phyloP scores from a whole-genome alignment of 1,140 invertebrate species.

The Drosophila sechellia region DNA sequence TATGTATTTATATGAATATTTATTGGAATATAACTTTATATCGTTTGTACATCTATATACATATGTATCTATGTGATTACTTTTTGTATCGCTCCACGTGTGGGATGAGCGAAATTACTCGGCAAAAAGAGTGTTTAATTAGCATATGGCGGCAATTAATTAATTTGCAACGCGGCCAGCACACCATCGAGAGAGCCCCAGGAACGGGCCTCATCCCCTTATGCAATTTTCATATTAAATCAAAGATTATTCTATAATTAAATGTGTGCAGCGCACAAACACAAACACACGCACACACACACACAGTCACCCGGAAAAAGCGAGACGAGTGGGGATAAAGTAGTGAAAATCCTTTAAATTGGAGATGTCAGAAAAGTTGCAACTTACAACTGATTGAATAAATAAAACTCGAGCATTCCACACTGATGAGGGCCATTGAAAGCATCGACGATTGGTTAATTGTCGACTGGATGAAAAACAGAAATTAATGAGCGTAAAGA shows the following conservation, averaged over 20 bases:
- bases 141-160: slow-evolving; percentile 77
- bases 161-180: slow-evolving; percentile 60
- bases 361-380: slow-evolving; percentile 7
- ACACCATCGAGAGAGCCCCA: background rate
- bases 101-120: slow-evolving; percentile 35
- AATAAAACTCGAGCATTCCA: slow-evolving; percentile 28
- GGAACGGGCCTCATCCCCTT: background rate
- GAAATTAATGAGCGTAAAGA: slow-evolving; percentile 64
- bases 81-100: slow-evolving; percentile 12
- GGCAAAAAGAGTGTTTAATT: slow-evolving; percentile 71
- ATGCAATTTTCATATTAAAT: slow-evolving; percentile 68
- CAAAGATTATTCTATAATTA: slow-evolving; percentile 75
- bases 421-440: slow-evolving; percentile 14
- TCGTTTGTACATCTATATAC: slow-evolving; percentile 9
- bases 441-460: slow-evolving; percentile 30
- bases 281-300: slow-evolving; percentile 1
- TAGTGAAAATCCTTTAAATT: slow-evolving; percentile 19
- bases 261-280: slow-evolving; percentile 32
- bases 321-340: background rate
- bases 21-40: slow-evolving; percentile 17
- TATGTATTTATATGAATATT: background rate
- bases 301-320: background rate
- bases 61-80: slow-evolving; percentile 25
- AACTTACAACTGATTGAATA: slow-evolving; percentile 28
- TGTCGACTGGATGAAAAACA: slow-evolving; percentile 40